Evolutionary conservation across 2,113 vertebrate species (phyloP).

Genomic region (Petroica traversi): DNA sequence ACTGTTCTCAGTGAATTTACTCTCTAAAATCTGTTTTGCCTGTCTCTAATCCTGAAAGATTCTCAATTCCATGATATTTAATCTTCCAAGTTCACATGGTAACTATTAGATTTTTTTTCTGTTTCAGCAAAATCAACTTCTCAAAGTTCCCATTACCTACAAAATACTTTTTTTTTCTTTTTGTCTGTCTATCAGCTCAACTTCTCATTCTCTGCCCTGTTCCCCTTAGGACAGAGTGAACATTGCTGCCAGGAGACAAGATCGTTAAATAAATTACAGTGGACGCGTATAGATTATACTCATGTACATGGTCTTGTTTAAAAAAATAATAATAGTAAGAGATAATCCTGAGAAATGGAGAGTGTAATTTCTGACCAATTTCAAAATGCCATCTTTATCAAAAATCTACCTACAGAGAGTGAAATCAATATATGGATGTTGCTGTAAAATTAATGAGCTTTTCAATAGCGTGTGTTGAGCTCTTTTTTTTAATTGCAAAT

Average conservation of each 20-base stretch:
- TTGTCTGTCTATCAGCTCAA: background rate
- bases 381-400: slow-evolving; percentile 43
- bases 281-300: background rate
- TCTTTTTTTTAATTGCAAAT: background rate
- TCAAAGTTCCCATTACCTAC: background rate
- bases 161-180: background rate
- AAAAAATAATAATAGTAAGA: background rate
- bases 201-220: background rate
- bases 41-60: background rate
- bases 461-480: slow-evolving; percentile 12
- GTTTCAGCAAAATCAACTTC: background rate
- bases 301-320: background rate
- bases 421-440: slow-evolving; percentile 61
- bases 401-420: background rate
- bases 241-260: background rate
- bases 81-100: background rate
- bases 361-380: slow-evolving; percentile 36
- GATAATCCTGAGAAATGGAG: background rate
- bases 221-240: background rate
- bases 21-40: background rate
- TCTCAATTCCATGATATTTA: background rate
- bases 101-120: background rate
- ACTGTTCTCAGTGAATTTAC: background rate
- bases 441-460: slow-evolving; percentile 59
- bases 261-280: background rate